Percentiles rank a stretch among this genome's conserved stretches.
These are phyloP conservation scores for Sthenelais limicola DNA, from an alignment of 2,888 invertebrate genomes.

Conservation along the genomic window DNA sequence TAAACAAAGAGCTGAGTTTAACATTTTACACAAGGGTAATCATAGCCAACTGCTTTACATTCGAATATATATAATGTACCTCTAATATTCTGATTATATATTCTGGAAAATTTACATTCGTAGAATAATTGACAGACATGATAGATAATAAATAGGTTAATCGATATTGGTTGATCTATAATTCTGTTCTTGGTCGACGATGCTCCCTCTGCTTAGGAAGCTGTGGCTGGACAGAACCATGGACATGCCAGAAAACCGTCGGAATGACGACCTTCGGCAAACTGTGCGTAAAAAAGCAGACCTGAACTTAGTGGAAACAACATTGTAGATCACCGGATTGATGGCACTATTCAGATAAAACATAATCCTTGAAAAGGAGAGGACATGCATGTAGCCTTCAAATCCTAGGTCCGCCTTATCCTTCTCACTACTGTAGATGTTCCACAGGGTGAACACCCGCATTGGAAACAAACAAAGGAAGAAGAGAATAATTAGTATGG, in stretches of 20 bases:
- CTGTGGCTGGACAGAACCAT: constrained; percentile 13
- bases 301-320: constrained; percentile 93
- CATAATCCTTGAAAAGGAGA: constrained; percentile 86
- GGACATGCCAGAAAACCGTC: constrained; percentile 4
- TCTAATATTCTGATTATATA: too few relatives aligned
- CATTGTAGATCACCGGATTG: constrained; percentile 91
- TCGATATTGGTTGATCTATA: constrained; percentile 2
- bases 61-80: too few relatives aligned
- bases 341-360: constrained; percentile 91
- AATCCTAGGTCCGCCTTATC: constrained; percentile 81
- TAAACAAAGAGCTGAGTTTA: too few relatives aligned
- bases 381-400: constrained; percentile 85
- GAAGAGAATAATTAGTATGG: constrained; percentile 79
- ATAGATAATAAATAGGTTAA: background rate
- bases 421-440: constrained; percentile 83
- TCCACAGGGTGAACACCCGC: constrained; percentile 89
- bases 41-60: too few relatives aligned
- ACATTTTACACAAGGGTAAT: too few relatives aligned
- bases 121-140: too few relatives aligned
- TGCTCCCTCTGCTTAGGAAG: constrained; percentile 16
- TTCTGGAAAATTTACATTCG: too few relatives aligned
- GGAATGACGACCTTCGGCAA: background rate
- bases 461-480: constrained; percentile 92
- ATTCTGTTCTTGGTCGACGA: background rate
- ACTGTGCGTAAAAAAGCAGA: constrained; percentile 26